Evolutionary conservation across 2,888 invertebrate species (phyloP), one percentile per base, ranked within the genome.

Genomic region (Ophion slaviceki): DNA sequence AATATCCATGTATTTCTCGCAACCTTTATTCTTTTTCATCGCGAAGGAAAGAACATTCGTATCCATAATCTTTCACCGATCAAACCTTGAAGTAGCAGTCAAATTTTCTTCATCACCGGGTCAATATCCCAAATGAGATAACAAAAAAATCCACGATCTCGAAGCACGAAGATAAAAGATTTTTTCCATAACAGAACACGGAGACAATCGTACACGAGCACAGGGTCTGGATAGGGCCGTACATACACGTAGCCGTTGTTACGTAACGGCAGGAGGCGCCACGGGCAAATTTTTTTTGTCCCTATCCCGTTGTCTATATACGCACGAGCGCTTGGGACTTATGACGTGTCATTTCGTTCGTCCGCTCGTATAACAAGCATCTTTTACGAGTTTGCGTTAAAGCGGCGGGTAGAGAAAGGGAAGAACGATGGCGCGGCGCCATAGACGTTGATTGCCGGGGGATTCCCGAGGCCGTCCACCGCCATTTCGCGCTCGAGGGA

Each of bases 401-500:
- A 91, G 88, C 87, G 86, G 32, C 59, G 62, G 17, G 2, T 14
- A 24, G 61, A 75, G 53, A 40, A 70, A 67, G 78, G 84, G 88
- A 89, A 89, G 91, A 91, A 90, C 88, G 90, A 90, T 92, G 90
- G 89, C 90, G 88, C 90, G 90, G 88, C 89, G 91, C 90, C 90
- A 90, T 90, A 88, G 92, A 91, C 90, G 90, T 91, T 92, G 92
- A 92, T 92, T 92, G 92, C 87, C 88, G 89, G 84, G 89, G 89
- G 91, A 91, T 88, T 87, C 74, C 70, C 80, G 28, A 68, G 67
- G 24, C 62, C 83, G 47, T 70, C 45, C 53, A 24, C 70, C 70
- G 79, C 47, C 70, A 61, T 71, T 74, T 82, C 32, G 68, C 53
- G 61, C 80, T 64, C 78, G 80, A 81, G 82, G 80, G 80, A 85